phyloP scores from a whole-genome alignment of 64 coral and sea anemone genomes.

The Dendronephthya gigantea region DNA sequence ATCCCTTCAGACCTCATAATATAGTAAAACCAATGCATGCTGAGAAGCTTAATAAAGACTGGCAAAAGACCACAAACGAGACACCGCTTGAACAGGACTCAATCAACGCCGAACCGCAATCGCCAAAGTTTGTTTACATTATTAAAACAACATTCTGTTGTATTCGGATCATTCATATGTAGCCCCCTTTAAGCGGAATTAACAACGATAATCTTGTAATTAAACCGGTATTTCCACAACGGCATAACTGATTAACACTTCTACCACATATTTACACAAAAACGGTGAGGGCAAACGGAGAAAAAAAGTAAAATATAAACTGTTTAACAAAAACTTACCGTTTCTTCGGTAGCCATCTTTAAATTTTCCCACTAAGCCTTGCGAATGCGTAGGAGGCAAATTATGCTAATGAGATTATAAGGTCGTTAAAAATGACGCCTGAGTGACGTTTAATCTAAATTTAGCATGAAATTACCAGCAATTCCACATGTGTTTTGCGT shows the following conservation, averaged over 20 bases:
- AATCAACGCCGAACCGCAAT: not conserved
- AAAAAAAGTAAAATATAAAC: not conserved
- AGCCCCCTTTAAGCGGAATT: not conserved
- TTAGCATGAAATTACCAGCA: not conserved
- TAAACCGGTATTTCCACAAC: not conserved
- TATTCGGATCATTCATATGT: not conserved
- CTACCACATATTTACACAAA: not conserved
- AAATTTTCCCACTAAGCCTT: not conserved
- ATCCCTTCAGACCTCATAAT: not conserved
- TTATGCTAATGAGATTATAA: not conserved
- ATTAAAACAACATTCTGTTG: not conserved
- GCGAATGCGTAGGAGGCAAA: not conserved
- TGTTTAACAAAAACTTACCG: not conserved
- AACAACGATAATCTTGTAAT: not conserved
- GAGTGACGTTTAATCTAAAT: not conserved
- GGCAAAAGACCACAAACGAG: not conserved
- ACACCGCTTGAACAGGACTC: not conserved
- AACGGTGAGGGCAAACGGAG: not conserved
- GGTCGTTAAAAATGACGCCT: not conserved
- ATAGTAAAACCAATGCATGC: not conserved
- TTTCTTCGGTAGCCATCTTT: not conserved
- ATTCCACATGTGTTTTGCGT: not conserved
- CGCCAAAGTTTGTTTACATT: not conserved
- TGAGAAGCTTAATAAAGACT: not conserved
- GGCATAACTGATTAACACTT: not conserved